phyloP scores from a whole-genome alignment of 2,888 invertebrate species.

The Eulithis testata region DNA sequence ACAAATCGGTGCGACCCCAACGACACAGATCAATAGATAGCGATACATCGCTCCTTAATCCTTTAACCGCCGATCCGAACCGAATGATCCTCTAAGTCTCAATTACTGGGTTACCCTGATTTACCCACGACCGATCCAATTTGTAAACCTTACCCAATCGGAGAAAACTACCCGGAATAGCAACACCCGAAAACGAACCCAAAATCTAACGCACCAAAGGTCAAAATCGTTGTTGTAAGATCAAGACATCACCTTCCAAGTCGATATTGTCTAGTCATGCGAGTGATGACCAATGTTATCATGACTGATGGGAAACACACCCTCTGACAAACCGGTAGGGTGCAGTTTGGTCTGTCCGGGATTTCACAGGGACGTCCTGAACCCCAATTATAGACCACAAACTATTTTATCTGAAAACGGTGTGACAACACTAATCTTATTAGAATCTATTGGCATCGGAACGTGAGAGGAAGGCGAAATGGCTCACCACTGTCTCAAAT shows the following conservation, averaged over 20 bases:
- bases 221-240: conserved; percentile 23
- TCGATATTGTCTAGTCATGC: conserved; percentile 84
- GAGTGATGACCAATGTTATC: conserved; percentile 77
- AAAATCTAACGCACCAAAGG: conserved; percentile 34
- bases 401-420: conserved; percentile 83
- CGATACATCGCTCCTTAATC: conserved; percentile 71
- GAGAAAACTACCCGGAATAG: conserved; percentile 65
- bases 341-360: conserved; percentile 45
- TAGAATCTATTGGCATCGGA: conserved; percentile 82
- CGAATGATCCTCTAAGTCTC: conserved; percentile 83
- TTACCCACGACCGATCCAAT: conserved; percentile 82
- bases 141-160: conserved; percentile 80
- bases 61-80: conserved; percentile 75
- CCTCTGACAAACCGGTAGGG: conserved; percentile 48
- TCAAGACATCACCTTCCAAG: conserved; percentile 67
- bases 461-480: conserved; percentile 57
- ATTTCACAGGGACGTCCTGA: conserved; percentile 56
- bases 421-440: conserved; percentile 82
- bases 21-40: conserved; percentile 74
- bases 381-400: conserved; percentile 83
- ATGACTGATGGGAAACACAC: conserved; percentile 48
- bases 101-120: conserved; percentile 82
- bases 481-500: conserved; percentile 17
- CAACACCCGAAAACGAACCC: conserved; percentile 47
- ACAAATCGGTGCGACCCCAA: conserved; percentile 40